Conservation (phyloP, 2,888 invertebrate species). For the Mythimna loreyi region DNA sequence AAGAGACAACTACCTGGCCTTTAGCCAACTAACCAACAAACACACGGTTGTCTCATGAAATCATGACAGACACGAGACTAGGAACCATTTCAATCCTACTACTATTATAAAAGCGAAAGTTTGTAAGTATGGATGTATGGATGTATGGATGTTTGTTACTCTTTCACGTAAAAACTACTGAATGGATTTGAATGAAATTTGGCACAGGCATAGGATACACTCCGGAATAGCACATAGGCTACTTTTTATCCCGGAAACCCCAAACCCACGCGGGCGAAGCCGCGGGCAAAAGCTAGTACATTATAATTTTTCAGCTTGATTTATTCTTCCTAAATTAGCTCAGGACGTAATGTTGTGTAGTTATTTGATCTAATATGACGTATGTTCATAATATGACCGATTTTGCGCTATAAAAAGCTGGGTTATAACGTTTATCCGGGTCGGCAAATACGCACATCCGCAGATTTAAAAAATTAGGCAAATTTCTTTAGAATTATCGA, state of each 20-base stretch:
- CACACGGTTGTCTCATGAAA: slow-evolving; percentile 59
- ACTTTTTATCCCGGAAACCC: too few relatives aligned
- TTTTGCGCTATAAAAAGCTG: slow-evolving; percentile 28
- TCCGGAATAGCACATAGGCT: too few relatives aligned
- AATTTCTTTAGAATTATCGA: background rate
- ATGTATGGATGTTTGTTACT: too few relatives aligned
- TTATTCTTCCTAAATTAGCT: slow-evolving; percentile 29
- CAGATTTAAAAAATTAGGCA: background rate
- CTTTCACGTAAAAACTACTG: too few relatives aligned
- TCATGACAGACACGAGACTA: slow-evolving; percentile 36
- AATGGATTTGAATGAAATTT: too few relatives aligned
- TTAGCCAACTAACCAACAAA: slow-evolving; percentile 45
- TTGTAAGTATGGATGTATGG: too few relatives aligned
- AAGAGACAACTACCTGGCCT: slow-evolving; percentile 40
- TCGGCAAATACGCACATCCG: slow-evolving; percentile 33
- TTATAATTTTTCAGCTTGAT: slow-evolving; percentile 21
- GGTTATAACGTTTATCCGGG: background rate
- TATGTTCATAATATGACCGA: slow-evolving; percentile 6
- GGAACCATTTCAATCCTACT: slow-evolving; percentile 11
- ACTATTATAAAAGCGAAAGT: too few relatives aligned
- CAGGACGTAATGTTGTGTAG: background rate
- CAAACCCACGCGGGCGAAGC: too few relatives aligned
- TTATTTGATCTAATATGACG: slow-evolving; percentile 13
- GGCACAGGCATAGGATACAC: too few relatives aligned
- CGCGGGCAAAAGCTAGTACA: too few relatives aligned